Conservation (phyloP, 1,140 invertebrate genomes). For the Cotesia glomerata region DNA sequence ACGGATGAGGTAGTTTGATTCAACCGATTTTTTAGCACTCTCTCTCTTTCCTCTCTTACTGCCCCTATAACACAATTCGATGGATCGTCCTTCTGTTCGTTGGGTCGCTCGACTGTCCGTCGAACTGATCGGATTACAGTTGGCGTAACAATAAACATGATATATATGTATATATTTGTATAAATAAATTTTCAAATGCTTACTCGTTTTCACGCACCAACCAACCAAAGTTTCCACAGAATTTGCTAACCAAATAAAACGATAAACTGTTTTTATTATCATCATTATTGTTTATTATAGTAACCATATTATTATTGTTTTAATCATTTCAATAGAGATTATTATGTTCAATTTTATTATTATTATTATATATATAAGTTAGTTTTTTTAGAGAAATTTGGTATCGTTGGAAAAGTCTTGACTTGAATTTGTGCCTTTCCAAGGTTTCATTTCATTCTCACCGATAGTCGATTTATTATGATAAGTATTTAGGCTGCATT, state of each 20-base stretch:
- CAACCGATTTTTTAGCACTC: neutral
- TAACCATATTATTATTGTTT: no score
- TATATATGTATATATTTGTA: neutral
- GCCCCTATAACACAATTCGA: neutral
- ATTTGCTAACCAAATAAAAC: conserved; percentile 2
- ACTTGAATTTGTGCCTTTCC: no score
- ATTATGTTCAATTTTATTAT: no score
- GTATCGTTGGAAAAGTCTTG: no score
- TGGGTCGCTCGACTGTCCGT: conserved; percentile 6
- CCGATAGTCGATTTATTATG: no score
- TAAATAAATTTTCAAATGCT: neutral
- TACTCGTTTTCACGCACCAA: conserved; percentile 7
- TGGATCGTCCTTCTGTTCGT: conserved; percentile 7
- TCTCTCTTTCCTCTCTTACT: neutral
- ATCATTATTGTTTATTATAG: no score
- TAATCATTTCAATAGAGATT: no score
- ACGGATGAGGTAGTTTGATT: conserved; percentile 1
- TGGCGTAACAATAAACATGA: conserved; percentile 6
- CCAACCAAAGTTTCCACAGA: conserved; percentile 4
- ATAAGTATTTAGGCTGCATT: no score
- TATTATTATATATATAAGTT: no score
- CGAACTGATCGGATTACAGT: conserved; percentile 9
- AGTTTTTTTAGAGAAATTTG: no score
- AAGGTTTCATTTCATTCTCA: no score
- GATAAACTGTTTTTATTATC: neutral